Percentiles rank a stretch among this genome's conserved stretches.
These are phyloP conservation scores for Drosophila obscura DNA, from an alignment of 1,140 invertebrate genomes.

Conservation along the genomic window DNA sequence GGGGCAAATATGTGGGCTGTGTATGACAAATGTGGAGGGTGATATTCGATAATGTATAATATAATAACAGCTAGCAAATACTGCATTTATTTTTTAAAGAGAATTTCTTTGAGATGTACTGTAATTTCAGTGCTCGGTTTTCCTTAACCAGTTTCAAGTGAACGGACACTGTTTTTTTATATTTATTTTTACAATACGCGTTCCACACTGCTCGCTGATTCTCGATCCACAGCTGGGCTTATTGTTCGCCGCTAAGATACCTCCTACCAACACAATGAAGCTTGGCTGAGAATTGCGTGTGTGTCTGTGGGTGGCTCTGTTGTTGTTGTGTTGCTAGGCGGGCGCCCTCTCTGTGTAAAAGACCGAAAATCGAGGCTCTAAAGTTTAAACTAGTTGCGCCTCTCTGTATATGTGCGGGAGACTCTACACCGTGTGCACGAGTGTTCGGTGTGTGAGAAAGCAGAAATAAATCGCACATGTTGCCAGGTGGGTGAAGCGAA, in stretches of 20 bases:
- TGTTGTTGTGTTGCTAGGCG: conserved; percentile 54
- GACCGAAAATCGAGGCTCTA: conserved; percentile 55
- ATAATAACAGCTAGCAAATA: too few relatives aligned
- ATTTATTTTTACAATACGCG: conserved; percentile 8
- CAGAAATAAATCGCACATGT: conserved; percentile 55
- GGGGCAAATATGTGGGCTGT: conserved; percentile 20
- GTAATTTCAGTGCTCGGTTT: too few relatives aligned
- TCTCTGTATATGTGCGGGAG: conserved; percentile 18
- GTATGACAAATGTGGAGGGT: conserved; percentile 14
- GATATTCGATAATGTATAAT: background rate
- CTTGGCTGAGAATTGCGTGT: conserved; percentile 27
- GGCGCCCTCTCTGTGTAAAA: conserved; percentile 33
- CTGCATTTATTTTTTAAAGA: too few relatives aligned
- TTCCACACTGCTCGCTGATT: conserved; percentile 43
- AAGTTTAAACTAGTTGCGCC: conserved; percentile 77
- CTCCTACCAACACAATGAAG: too few relatives aligned
- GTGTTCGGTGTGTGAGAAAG: conserved; percentile 7
- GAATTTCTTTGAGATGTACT: too few relatives aligned
- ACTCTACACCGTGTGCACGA: conserved; percentile 36
- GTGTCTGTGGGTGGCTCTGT: conserved; percentile 50
- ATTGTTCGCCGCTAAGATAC: conserved; percentile 21
- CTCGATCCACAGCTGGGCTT: conserved; percentile 28
- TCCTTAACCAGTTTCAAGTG: too few relatives aligned
- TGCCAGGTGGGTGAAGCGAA: conserved; percentile 52
- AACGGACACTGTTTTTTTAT: too few relatives aligned